Base-by-base conservation (phyloP, 2,113 vertebrate species). In the Macrotis lagotis region DNA sequence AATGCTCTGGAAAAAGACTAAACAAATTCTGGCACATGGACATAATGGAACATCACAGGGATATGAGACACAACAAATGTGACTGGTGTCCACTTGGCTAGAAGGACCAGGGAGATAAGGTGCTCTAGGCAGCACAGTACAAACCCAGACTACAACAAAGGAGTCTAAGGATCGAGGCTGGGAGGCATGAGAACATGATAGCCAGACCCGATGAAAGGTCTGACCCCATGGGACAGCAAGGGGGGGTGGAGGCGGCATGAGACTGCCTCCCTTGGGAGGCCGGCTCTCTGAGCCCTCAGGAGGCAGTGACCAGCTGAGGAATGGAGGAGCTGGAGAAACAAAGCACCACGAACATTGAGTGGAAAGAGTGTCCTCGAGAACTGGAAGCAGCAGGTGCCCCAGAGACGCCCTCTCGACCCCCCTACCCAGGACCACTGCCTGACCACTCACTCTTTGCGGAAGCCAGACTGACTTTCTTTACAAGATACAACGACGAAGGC, bases 401-500 rank as follows among this genome's bases (percentile, higher is more conserved):
- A 88, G 91, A 94, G 59, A 24, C 66, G 74, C 88, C n/a, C n/a
- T n/a, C 89, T 90, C 24, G n/a, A 16, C 66, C 53, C 90, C 90
- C 91, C 48, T 96, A 28, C 48, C 92, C 24, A 16, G 6, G 25
- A 51, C 52, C 49, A 26, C 66, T 3, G 88, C 52, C 2, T 16
- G 44, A 92, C 74, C 8, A 98, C 99, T 99, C 97, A 99, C 99
- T 99, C 99, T 98, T 99, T 99, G 94, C 99, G 99, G 97, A 99
- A 99, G 90, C 99, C 99, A 50, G 99, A 98, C 95, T 99, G 99
- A 95, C 99, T 99, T 98, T 99, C 99, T 98, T 99, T 99, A 97
- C 99, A 99, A 97, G 99, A 99, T 26, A 99, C 98, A 0, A 99
- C 99, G 8, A 99, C 99, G 96, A 99, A 99, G 0, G 99, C 99